A percentile compares a stretch with the other conserved stretches of the same genome.
These are phyloP conservation scores for Philereme vetulata DNA, from an alignment of 2,888 invertebrate genomes.

Conservation along the genomic window DNA sequence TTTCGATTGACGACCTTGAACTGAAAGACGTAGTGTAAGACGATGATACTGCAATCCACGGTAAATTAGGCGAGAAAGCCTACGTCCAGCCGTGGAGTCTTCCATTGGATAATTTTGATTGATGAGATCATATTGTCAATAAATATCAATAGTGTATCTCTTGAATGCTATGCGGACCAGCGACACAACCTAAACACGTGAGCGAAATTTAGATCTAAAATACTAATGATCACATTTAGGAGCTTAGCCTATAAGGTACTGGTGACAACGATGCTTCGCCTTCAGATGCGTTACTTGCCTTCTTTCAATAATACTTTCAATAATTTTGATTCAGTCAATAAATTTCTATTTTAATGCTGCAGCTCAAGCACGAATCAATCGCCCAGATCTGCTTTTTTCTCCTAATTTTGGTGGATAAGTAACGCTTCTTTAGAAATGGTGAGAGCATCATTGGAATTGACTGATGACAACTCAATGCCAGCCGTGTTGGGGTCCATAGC, in stretches of 20 bases:
- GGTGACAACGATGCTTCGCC: constrained; percentile 50
- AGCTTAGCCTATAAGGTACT: constrained; percentile 82
- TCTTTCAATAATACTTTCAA: not conserved
- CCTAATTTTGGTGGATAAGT: constrained; percentile 31
- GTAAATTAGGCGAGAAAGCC: no score
- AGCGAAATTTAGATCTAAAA: constrained; percentile 69
- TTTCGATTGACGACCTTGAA: no score
- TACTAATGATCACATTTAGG: constrained; percentile 81
- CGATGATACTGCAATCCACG: no score
- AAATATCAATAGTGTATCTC: constrained; percentile 10
- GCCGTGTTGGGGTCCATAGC: constrained; percentile 58
- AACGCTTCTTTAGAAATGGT: constrained; percentile 15
- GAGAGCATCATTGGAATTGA: constrained; percentile 11
- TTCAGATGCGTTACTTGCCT: constrained; percentile 21
- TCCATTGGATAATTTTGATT: no score
- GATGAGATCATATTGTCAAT: constrained; percentile 4
- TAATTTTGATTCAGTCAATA: not conserved
- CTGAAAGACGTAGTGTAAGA: no score
- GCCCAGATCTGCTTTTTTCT: not conserved
- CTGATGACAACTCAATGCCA: constrained; percentile 66
- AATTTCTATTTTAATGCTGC: not conserved
- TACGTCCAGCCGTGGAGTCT: no score
- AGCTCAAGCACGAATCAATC: not conserved
- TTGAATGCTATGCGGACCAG: constrained; percentile 27
- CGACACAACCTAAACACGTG: constrained; percentile 60